Percentiles rank a stretch among this genome's conserved stretches.
Evolutionary conservation across 92 coral and sea anemone genomes (phyloP).

Genomic region (Diadumene lineata): DNA sequence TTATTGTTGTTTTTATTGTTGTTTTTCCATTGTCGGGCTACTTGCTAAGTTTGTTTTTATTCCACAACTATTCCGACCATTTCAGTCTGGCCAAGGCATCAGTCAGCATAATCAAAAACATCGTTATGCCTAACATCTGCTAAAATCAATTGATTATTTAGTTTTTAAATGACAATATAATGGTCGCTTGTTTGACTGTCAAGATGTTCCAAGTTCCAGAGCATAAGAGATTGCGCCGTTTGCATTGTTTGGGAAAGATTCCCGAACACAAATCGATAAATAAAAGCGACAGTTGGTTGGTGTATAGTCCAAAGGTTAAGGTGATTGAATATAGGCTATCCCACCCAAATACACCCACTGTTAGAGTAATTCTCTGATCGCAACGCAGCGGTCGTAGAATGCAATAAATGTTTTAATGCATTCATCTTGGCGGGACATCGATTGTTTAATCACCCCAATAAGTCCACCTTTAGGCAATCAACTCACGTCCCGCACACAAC

Average conservation of each 20-base stretch:
- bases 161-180: neutral
- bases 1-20: too few relatives aligned
- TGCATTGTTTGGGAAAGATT: neutral
- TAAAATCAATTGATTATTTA: too few relatives aligned
- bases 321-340: neutral
- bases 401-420: neutral
- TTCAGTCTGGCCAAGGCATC: too few relatives aligned
- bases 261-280: neutral
- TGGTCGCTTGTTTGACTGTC: neutral
- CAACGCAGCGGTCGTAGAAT: neutral
- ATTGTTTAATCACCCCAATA: constrained; percentile 1
- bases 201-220: neutral
- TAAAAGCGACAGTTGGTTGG: neutral
- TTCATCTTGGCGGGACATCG: constrained; percentile 11
- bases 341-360: constrained; percentile 11
- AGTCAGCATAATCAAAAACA: too few relatives aligned
- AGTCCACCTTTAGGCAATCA: constrained; percentile 9
- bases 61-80: too few relatives aligned
- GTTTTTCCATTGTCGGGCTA: too few relatives aligned
- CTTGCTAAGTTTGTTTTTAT: too few relatives aligned
- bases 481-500: neutral
- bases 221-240: neutral
- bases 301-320: constrained; percentile 8
- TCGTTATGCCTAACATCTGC: neutral
- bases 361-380: neutral